Evolutionary conservation across 1,140 invertebrate species (phyloP).

Genomic region (Pogonus chalceus): DNA sequence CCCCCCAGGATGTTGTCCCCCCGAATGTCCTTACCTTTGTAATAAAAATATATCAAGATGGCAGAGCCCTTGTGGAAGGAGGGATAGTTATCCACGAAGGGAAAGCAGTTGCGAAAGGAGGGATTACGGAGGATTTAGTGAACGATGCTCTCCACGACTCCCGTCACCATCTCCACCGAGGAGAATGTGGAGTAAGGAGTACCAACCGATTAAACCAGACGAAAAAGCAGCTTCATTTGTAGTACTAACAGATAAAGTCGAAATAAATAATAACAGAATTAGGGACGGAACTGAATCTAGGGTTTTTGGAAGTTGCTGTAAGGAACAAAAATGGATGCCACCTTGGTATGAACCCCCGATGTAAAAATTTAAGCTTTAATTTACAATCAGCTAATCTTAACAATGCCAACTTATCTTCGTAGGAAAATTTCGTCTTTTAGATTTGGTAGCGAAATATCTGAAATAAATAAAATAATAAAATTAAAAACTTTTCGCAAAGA

Average conservation of each 20-base stretch:
- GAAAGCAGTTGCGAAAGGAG: too few species aligned
- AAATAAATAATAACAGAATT: slow-evolving; percentile 13
- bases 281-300: slow-evolving; percentile 6
- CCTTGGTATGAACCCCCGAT: slow-evolving; percentile 19
- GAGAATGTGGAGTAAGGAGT: slow-evolving; percentile 10
- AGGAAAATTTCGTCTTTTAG: too few species aligned
- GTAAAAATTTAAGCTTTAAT: too few species aligned
- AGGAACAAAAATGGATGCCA: slow-evolving; percentile 24
- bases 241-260: slow-evolving; percentile 11
- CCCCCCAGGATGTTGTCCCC: too few species aligned
- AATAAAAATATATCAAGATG: neutral
- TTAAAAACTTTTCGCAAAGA: too few species aligned
- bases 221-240: slow-evolving; percentile 8
- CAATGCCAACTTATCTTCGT: too few species aligned
- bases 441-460: too few species aligned
- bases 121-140: too few species aligned
- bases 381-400: too few species aligned
- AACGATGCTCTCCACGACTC: neutral
- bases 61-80: neutral
- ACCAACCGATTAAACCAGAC: neutral
- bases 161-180: neutral
- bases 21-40: neutral
- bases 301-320: slow-evolving; percentile 12
- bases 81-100: neutral
- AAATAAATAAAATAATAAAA: too few species aligned